Percentiles rank a stretch among this genome's conserved stretches.
Evolutionary conservation across 2,888 invertebrate species (phyloP).

Genomic region (Agonopterix heracliana): DNA sequence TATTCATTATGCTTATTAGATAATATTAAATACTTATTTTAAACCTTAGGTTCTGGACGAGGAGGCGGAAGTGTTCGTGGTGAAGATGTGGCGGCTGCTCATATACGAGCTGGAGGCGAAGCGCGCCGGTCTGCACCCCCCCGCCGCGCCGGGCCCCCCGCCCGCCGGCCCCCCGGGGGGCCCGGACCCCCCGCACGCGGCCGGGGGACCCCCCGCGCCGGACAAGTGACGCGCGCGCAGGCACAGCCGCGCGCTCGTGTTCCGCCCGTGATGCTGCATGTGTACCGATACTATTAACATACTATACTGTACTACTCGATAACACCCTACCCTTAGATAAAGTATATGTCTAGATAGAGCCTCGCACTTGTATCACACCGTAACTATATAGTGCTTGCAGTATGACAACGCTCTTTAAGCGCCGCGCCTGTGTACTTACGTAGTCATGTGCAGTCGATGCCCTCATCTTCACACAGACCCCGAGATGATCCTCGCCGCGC

Average conservation of each 20-base stretch:
- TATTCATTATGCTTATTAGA: too few relatives aligned
- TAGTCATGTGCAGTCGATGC: too few relatives aligned
- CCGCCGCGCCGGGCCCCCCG: neutral
- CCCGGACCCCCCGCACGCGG: neutral
- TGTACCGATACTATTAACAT: neutral
- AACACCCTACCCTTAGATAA: neutral
- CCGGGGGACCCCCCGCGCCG: too few relatives aligned
- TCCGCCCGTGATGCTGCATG: neutral
- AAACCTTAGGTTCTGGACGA: slow-evolving; percentile 99
- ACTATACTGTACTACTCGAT: neutral
- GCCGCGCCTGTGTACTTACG: too few relatives aligned
- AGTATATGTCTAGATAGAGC: too few relatives aligned
- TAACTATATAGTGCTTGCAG: too few relatives aligned
- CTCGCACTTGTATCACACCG: too few relatives aligned
- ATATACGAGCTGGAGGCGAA: slow-evolving; percentile 99
- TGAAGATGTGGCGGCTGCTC: slow-evolving; percentile 99
- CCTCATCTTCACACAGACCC: too few relatives aligned
- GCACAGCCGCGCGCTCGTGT: neutral
- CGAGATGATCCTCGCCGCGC: too few relatives aligned
- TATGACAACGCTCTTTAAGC: too few relatives aligned
- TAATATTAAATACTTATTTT: too few relatives aligned
- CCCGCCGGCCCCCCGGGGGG: neutral
- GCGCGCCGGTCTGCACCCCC: slow-evolving; percentile 85
- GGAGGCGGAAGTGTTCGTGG: slow-evolving; percentile 99
- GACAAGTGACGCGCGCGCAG: slow-evolving; percentile 2